Percentiles rank a stretch among this genome's conserved stretches.
Evolutionary conservation across 2,888 invertebrate species (phyloP).

Genomic region (Allygus modestus): DNA sequence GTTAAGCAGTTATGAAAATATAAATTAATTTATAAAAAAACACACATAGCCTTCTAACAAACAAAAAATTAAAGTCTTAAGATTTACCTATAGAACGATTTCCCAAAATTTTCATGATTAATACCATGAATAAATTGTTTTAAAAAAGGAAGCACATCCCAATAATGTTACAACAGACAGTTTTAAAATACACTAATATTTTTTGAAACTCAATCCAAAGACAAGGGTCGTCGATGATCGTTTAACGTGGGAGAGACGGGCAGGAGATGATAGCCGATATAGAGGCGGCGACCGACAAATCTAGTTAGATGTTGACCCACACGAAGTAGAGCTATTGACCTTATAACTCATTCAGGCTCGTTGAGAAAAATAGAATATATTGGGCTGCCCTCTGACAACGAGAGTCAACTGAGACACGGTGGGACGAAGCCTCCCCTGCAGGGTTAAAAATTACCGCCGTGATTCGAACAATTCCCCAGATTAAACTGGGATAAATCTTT

Average conservation of each 20-base stretch:
- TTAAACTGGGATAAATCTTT: slow-evolving; percentile 30
- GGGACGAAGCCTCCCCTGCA: neutral
- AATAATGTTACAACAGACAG: too few relatives aligned
- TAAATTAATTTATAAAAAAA: too few relatives aligned
- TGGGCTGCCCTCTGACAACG: slow-evolving; percentile 15
- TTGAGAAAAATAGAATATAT: slow-evolving; percentile 48
- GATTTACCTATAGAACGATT: too few relatives aligned
- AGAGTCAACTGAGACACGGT: slow-evolving; percentile 15
- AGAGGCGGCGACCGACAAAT: slow-evolving; percentile 43
- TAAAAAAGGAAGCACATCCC: too few relatives aligned
- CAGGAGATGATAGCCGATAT: slow-evolving; percentile 8
- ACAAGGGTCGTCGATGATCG: neutral
- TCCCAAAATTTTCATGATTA: too few relatives aligned
- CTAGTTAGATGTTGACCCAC: slow-evolving; percentile 45
- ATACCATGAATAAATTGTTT: too few relatives aligned
- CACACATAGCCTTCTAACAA: too few relatives aligned
- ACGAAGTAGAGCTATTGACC: slow-evolving; percentile 20
- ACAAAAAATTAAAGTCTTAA: too few relatives aligned
- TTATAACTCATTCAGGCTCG: slow-evolving; percentile 39
- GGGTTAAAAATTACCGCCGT: slow-evolving; percentile 21
- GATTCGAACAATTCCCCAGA: slow-evolving; percentile 22
- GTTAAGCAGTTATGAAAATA: too few relatives aligned
- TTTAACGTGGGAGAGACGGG: neutral
- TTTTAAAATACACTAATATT: too few relatives aligned
- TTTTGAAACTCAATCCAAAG: too few relatives aligned